Base-by-base conservation (phyloP, 2,113 vertebrate species). In the Pycnonotus jocosus region DNA sequence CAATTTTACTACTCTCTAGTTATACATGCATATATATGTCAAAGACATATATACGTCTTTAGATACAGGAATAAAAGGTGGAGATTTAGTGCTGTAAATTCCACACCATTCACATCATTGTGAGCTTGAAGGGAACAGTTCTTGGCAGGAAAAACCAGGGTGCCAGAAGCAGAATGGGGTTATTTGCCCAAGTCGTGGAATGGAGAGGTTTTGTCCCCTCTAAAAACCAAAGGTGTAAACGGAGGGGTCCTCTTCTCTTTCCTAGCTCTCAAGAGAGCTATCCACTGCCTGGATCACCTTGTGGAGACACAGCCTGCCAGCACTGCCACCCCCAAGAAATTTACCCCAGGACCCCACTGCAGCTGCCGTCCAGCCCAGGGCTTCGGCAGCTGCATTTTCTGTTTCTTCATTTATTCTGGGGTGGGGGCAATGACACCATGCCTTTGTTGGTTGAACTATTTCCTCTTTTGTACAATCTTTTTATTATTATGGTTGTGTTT, bases 311-410 rank as follows among this genome's bases (percentile, higher is more conserved):
- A 60, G 12, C 35, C 35, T 60, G 54, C 11, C 54, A 30, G 53
- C 61, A 35, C 33, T 22, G 50, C n/a, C 54, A 14, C 54, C 71
- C 30, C 2, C 20, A 3, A 23, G 6, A 50, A 33, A 58, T 0
- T 15, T 3, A 10, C 28, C 11, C 30, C 7, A 10, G 25, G 66
- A 37, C 21, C 5, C 21, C 0, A 0, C 31, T 1, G 0, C 21
- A 22, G 45, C 35, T n/a, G 15, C 2, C 1, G 8, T 5, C 50
- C 40, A 33, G 16, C 45, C 37, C 31, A 44, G 33, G 47, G 18
- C 17, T 45, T 44, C 37, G 37, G 16, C 16, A 51, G 0, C 11
- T 11, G 13, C 11, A 1, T 2, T 5, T 11, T 33, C 6, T 14
- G 7, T 7, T 33, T 17, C 44, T 58, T 48, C 30, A n/a, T 5